phyloP scores from a whole-genome alignment of 2,888 invertebrate genomes.

The Polydrusus cervinus region DNA sequence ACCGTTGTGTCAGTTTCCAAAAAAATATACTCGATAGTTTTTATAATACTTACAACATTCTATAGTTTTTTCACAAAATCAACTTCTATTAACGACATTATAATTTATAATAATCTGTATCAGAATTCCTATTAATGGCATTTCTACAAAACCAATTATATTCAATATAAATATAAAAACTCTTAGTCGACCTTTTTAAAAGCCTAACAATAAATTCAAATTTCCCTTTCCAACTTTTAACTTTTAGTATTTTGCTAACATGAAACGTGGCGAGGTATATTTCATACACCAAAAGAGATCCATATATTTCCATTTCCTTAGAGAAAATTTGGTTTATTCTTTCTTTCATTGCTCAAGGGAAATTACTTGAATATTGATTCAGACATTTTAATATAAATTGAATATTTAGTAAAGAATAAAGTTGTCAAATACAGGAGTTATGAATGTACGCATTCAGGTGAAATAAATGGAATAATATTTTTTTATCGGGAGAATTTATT shows the following conservation, averaged over 20 bases:
- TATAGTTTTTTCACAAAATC: no score
- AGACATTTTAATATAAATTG: constrained; percentile 38
- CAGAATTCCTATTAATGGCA: no score
- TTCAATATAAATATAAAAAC: no score
- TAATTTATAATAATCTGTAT: no score
- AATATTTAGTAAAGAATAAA: constrained; percentile 19
- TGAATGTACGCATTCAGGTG: background rate
- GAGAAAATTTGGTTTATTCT: constrained; percentile 65
- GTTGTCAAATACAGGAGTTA: constrained; percentile 13
- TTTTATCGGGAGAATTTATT: background rate
- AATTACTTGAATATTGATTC: constrained; percentile 61
- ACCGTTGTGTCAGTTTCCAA: no score
- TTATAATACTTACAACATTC: no score
- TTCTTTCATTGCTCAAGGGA: constrained; percentile 65
- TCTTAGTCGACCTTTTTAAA: background rate
- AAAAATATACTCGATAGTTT: no score
- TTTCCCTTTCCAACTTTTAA: constrained; percentile 9
- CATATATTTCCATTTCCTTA: constrained; percentile 67
- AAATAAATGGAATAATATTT: constrained; percentile 1
- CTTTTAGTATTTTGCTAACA: constrained; percentile 22
- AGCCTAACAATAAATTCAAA: background rate
- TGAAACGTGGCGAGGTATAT: constrained; percentile 27
- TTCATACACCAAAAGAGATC: constrained; percentile 25
- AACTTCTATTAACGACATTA: no score
- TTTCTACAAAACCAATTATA: no score